Percentiles rank a stretch among this genome's conserved stretches.
Evolutionary conservation across 2,888 invertebrate species (phyloP).

Genomic region (Drosophila heteroneura): DNA sequence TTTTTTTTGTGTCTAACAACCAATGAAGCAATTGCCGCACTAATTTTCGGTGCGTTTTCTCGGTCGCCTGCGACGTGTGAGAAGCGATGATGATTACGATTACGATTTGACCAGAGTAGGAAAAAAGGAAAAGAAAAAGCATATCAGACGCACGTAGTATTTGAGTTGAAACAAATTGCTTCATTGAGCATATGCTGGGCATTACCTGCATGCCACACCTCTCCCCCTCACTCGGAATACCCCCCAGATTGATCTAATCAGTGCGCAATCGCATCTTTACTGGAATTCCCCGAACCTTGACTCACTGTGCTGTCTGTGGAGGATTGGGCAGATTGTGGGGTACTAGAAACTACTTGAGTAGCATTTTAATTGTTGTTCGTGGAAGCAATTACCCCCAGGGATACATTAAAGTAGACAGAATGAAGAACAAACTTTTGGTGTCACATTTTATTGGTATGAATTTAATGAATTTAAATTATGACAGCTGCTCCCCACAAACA

Average conservation of each 20-base stretch:
- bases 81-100: conserved; percentile 56
- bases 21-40: conserved; percentile 67
- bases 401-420: conserved; percentile 4
- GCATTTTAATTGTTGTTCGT: conserved; percentile 71
- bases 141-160: conserved; percentile 60
- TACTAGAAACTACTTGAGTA: conserved; percentile 63
- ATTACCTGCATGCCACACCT: conserved; percentile 47
- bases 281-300: conserved; percentile 40
- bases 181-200: conserved; percentile 57
- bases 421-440: conserved; percentile 21
- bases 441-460: conserved; percentile 62
- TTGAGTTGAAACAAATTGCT: conserved; percentile 68
- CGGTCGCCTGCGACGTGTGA: conserved; percentile 62
- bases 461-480: conserved; percentile 79
- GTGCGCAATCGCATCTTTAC: conserved; percentile 46
- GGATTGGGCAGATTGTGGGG: conserved; percentile 6
- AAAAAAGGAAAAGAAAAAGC: conserved; percentile 3
- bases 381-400: conserved; percentile 63
- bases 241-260: conserved; percentile 50
- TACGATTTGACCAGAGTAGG: conserved; percentile 37
- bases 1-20: conserved; percentile 6
- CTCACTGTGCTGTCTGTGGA: conserved; percentile 33
- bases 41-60: conserved; percentile 76
- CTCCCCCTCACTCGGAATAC: background rate
- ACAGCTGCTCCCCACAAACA: conserved; percentile 54